Evolutionary conservation across 1,140 invertebrate genomes (phyloP).

Genomic region (Scaptomyza pallida): DNA sequence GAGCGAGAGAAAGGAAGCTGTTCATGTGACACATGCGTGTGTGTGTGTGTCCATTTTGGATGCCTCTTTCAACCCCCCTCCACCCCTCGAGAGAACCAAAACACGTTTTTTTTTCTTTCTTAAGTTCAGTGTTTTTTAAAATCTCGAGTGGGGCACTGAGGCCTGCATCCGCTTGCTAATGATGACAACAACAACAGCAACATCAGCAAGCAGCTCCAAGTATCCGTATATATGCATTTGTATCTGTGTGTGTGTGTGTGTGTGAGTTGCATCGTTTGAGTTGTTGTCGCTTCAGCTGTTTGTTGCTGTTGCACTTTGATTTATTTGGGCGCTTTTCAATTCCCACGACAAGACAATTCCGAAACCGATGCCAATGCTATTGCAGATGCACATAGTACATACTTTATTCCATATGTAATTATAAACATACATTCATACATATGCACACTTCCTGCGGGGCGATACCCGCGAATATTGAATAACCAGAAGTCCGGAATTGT

Average conservation of each 20-base stretch:
- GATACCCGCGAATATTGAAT: constrained; percentile 80
- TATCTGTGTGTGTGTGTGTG: constrained; percentile 3
- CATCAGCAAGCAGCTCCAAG: constrained; percentile 8
- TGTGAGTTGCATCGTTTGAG: neutral
- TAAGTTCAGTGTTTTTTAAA: constrained; percentile 6
- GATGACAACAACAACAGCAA: constrained; percentile 57
- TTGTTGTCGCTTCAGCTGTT: constrained; percentile 19
- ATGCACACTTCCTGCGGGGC: constrained; percentile 58
- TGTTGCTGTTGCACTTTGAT: constrained; percentile 65
- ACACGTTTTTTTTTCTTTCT: neutral
- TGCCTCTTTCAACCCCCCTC: constrained; percentile 2
- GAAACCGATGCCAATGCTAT: neutral
- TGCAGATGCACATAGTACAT: constrained; percentile 20
- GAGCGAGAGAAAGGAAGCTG: neutral
- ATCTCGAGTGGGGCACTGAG: constrained; percentile 57
- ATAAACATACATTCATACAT: constrained; percentile 4
- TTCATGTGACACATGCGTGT: constrained; percentile 64
- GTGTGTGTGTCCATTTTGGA: constrained; percentile 67
- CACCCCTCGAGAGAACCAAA: too few species aligned
- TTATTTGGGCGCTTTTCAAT: constrained; percentile 69
- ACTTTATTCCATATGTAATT: constrained; percentile 22
- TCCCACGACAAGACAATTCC: constrained; percentile 68
- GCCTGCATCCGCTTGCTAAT: constrained; percentile 79
- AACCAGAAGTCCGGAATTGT: constrained; percentile 44
- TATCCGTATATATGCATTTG: constrained; percentile 13